phyloP scores from a whole-genome alignment of 2,888 invertebrate genomes.

The Tinea semifulvella region DNA sequence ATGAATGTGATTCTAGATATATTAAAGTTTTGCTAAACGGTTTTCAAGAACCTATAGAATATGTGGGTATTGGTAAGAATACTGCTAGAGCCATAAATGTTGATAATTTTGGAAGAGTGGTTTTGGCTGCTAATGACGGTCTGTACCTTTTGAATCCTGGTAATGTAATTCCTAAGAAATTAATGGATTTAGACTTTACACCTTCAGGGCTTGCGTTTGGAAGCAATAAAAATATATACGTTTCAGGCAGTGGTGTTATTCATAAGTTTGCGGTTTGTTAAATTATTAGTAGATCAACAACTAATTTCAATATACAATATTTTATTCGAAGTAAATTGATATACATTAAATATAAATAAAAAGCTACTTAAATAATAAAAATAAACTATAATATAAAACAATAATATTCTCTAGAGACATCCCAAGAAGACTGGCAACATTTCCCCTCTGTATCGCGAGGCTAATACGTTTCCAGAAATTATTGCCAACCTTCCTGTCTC shows the following conservation, averaged over 20 bases:
- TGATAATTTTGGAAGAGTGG: slow-evolving; percentile 31
- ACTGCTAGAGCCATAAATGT: slow-evolving; percentile 43
- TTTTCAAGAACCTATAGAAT: slow-evolving; percentile 52
- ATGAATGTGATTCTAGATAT: slow-evolving; percentile 56
- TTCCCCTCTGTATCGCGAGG: too few species aligned
- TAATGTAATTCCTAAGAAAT: slow-evolving; percentile 45
- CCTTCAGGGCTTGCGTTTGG: slow-evolving; percentile 45
- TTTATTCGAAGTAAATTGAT: too few species aligned
- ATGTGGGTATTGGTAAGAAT: slow-evolving; percentile 47
- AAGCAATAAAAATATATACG: slow-evolving; percentile 30
- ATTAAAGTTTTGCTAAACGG: slow-evolving; percentile 49
- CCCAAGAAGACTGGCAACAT: too few species aligned
- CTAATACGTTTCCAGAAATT: too few species aligned
- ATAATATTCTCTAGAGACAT: too few species aligned
- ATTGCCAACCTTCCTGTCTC: too few species aligned
- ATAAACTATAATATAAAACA: too few species aligned
- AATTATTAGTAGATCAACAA: too few species aligned
- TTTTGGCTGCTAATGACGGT: slow-evolving; percentile 52
- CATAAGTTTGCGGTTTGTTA: too few species aligned
- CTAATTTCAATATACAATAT: too few species aligned
- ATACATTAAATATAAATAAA: too few species aligned
- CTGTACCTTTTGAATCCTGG: slow-evolving; percentile 41
- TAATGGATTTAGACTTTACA: slow-evolving; percentile 47
- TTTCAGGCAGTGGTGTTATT: slow-evolving; percentile 44
- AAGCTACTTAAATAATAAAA: too few species aligned